These are phyloP conservation scores for Vidua chalybeata DNA, from an alignment of 2,113 vertebrate genomes.

Conservation along the genomic window DNA sequence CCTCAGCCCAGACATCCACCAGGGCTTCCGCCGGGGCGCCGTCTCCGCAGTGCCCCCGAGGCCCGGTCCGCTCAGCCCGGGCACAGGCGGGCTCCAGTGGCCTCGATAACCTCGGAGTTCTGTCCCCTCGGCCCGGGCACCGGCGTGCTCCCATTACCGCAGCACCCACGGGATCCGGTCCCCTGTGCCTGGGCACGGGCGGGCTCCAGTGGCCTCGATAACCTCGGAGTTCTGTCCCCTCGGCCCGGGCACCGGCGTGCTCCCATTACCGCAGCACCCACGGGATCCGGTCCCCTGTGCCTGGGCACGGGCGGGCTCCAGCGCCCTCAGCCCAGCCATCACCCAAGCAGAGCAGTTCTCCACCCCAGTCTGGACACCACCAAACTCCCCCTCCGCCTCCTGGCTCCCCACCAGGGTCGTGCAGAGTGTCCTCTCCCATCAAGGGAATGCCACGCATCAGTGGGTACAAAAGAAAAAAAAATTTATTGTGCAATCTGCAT, in stretches of 20 bases:
- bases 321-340: not conserved
- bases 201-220: not conserved
- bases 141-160: not conserved
- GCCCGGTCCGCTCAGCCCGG: no score
- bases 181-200: not conserved
- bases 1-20: not conserved
- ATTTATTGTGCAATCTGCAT: conserved; percentile 51
- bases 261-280: not conserved
- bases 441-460: not conserved
- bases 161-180: not conserved
- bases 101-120: no score
- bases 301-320: fast-evolving
- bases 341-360: fast-evolving
- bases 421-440: not conserved
- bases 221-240: not conserved
- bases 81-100: not conserved
- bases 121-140: not conserved
- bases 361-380: not conserved
- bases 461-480: not conserved
- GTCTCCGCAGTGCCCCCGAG: no score
- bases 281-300: not conserved
- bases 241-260: not conserved
- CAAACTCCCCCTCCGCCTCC: fast-evolving
- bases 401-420: no score
- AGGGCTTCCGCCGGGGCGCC: not conserved